These are phyloP conservation scores for Chalcis sispes DNA, from an alignment of 2,888 invertebrate species.

Conservation along the genomic window DNA sequence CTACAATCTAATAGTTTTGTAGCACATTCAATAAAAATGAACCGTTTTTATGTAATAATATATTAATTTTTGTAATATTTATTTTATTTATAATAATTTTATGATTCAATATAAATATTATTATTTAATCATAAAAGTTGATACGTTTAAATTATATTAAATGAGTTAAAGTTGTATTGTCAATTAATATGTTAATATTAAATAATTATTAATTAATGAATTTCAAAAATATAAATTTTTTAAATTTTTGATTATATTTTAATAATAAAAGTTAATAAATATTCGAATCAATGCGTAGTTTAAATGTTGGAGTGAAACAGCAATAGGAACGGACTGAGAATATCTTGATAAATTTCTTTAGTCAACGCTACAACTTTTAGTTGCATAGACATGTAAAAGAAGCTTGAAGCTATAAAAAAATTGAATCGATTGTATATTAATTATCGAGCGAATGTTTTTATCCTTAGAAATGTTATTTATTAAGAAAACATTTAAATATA, in stretches of 20 bases:
- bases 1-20: no score
- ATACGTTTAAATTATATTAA: no score
- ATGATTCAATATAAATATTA: no score
- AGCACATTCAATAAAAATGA: not conserved
- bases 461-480: conserved; percentile 26
- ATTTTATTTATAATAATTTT: conserved; percentile 2
- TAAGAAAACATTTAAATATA: conserved; percentile 26
- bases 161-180: no score
- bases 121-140: no score
- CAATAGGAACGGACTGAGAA: conserved; percentile 54
- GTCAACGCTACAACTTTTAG: not conserved
- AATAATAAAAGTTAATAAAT: conserved; percentile 16
- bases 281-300: conserved; percentile 27
- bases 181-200: no score
- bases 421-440: conserved; percentile 24
- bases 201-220: no score
- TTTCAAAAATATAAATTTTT: no score
- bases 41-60: not conserved
- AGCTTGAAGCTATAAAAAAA: conserved; percentile 17
- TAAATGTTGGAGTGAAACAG: conserved; percentile 17
- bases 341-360: conserved; percentile 40
- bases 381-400: conserved; percentile 3
- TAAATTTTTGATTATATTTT: not conserved
- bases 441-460: conserved; percentile 41
- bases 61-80: conserved; percentile 1